phyloP scores from a whole-genome alignment of 1,140 invertebrate species.

The Arctopsyche grandis region DNA sequence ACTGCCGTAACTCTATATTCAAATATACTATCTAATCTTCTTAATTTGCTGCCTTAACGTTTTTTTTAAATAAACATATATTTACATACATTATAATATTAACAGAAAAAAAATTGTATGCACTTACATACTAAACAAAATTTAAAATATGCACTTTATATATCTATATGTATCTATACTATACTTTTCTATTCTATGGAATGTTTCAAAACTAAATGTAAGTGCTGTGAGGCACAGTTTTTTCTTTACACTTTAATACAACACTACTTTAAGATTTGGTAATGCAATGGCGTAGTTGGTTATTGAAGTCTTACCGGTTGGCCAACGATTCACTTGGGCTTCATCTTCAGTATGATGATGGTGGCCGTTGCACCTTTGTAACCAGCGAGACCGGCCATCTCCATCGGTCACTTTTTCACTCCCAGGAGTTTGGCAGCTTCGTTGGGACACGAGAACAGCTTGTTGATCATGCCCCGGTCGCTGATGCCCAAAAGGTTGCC shows the following conservation, averaged over 20 bases:
- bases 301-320: too few species aligned
- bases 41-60: neutral
- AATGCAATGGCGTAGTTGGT: neutral
- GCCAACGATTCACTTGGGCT: neutral
- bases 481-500: slow-evolving; percentile 89
- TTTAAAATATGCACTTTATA: too few species aligned
- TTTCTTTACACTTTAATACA: too few species aligned
- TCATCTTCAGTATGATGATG: slow-evolving; percentile 35
- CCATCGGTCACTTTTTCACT: slow-evolving; percentile 74
- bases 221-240: too few species aligned
- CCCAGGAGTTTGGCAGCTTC: slow-evolving; percentile 89
- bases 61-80: neutral
- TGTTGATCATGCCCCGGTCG: slow-evolving; percentile 87
- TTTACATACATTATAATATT: neutral
- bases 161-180: too few species aligned
- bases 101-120: neutral
- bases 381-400: neutral
- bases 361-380: slow-evolving; percentile 25
- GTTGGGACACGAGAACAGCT: slow-evolving; percentile 84
- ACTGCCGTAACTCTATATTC: neutral
- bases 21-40: neutral
- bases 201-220: neutral
- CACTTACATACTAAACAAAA: neutral
- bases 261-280: neutral
- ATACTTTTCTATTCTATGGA: neutral